Conservation (phyloP, 2,113 vertebrate species). For the Alligator mississippiensis region DNA sequence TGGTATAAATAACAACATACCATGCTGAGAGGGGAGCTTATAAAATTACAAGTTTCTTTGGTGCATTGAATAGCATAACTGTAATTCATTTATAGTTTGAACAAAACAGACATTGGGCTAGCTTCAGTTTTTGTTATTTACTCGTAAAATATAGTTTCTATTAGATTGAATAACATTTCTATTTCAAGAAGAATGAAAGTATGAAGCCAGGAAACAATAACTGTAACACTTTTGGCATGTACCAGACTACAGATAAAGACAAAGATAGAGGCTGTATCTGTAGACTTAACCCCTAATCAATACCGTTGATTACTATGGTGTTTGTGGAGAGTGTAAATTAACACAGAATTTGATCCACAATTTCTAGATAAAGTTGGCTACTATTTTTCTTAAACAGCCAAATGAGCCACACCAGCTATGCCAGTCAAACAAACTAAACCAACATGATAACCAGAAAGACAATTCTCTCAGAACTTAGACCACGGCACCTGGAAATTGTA, state of each 20-base stretch:
- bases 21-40: neutral
- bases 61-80: neutral
- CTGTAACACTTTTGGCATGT: neutral
- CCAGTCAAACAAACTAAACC: neutral
- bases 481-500: fast-evolving
- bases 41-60: neutral
- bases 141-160: neutral
- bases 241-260: neutral
- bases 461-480: neutral
- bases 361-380: neutral
- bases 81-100: neutral
- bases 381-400: neutral
- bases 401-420: neutral
- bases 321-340: neutral
- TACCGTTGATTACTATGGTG: neutral
- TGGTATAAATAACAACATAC: neutral
- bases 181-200: neutral
- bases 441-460: fast-evolving
- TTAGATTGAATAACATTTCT: slow-evolving; percentile 11
- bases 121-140: slow-evolving; percentile 15
- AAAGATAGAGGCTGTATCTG: neutral
- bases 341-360: neutral
- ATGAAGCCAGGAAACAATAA: neutral
- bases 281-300: neutral
- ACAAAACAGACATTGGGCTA: neutral